Base-by-base conservation (phyloP, 2,113 vertebrate genomes). In the Lepus europaeus region DNA sequence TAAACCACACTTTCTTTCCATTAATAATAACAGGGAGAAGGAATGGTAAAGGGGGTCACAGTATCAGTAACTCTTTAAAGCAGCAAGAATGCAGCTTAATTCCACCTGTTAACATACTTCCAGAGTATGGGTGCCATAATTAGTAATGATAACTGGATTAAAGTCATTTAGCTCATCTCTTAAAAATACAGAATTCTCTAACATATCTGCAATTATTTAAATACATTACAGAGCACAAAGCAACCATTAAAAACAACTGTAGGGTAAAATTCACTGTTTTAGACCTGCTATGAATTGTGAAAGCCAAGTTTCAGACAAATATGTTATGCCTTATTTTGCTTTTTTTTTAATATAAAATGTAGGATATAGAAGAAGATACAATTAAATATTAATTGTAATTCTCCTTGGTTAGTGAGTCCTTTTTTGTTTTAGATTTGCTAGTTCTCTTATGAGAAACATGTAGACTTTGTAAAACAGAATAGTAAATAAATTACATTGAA, bases 1-100 rank as follows among this genome's bases (percentile, higher is more conserved):
- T 90, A 97, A 97, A 95, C 97, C 59, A 45, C 74, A 78, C 76
- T 89, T 89, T 84, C 78, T 61, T 31, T 59, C 56, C 83, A 90
- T 90, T 87, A 90, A 76, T 89, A 92, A 86, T 81, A 79, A 1
- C 87, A 76, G 31, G 90, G 61, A 11, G 31, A 90, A 93, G 77
- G 73, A 96, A 77, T 33, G 64, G 91, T 76, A 64, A 79, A 33
- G 78, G 36, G 94, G 56, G 56, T 81, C 61, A 87, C 73, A 45
- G 59, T 93, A 73, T 93, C 59, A 93, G 92, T 73, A 90, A 12
- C 14, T 90, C 92, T 92, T 70, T 70, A 78, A 88, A 90, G 39
- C 25, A 69, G 51, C 33, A 95, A 82, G 93, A 95, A 87, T 51
- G 31, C 13, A 84, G 36, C 85, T 73, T 66, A 53, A 85, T 77